Base-by-base conservation (phyloP, 2,113 vertebrate species). In the Austrofundulus limnaeus region DNA sequence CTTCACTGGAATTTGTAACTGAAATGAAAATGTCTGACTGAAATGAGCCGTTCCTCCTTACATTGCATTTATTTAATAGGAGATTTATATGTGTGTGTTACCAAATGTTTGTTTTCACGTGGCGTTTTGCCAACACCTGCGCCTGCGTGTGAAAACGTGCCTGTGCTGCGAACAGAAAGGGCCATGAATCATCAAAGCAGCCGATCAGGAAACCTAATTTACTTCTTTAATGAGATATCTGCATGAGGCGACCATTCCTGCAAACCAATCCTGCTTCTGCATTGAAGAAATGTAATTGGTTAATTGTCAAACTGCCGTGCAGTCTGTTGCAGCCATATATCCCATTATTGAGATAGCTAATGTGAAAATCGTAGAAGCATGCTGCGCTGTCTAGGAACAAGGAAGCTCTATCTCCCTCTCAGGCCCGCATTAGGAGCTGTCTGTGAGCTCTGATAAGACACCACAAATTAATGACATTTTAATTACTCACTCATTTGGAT, bases 381-480 rank as follows among this genome's bases (percentile, higher is more conserved):
- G 63, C 48, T 70, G 41, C 54, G 66, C 57, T 61, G 63, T 78
- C 74, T 53, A 11, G 62, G 45, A 70, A 66, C 60, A 70, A 49
- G 25, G 21, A 4, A 46, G 58, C 81, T 74, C 57, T 66, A 75
- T 87, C 84, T 88, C 21, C 78, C 77, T 69, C 2, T 43, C 75
- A 78, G 71, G 65, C 79, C 61, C 72, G 70, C 72, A 78, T 85
- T 87, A 82, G 82, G 78, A 74, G 71, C 79, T 82, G 79, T 84
- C 82, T 91, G 78, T 60, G 70, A 69, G 76, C 67, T 81, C 73
- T 84, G 85, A 89, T 92, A 90, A 91, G 81, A 71, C 61, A 58
- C 52, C 65, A 72, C 70, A 65, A 82, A 86, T 82, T 83, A 88
- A 90, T 89, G 84, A 83, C 74, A 78, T 87, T 88, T 89, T 89